Conservation (phyloP, 2,113 vertebrate genomes). For the Oxyruncus cristatus region DNA sequence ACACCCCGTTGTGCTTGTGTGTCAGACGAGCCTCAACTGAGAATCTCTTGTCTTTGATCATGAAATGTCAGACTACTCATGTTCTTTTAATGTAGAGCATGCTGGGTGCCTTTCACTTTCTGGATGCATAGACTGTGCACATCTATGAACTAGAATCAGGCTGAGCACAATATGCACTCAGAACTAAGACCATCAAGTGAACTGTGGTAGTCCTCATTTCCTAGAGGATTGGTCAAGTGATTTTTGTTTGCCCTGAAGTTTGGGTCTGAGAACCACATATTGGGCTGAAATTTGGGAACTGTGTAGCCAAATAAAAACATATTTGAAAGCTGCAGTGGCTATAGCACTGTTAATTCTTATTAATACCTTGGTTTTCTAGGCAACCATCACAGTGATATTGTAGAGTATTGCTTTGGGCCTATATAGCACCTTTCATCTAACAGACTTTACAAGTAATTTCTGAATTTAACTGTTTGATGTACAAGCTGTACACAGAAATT, state of each 20-base stretch:
- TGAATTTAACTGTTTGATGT: not conserved
- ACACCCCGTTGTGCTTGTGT: not conserved
- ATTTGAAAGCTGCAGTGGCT: not conserved
- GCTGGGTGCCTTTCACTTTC: constrained; percentile 5
- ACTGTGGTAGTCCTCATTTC: not conserved
- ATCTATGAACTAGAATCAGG: not conserved
- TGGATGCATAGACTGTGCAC: not conserved
- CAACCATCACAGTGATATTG: not conserved
- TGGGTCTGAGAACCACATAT: not conserved
- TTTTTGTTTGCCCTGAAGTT: not conserved
- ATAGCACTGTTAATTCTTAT: not conserved
- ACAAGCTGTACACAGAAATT: not conserved
- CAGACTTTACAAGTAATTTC: not conserved
- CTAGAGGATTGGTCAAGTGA: not conserved
- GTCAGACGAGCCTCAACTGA: not conserved
- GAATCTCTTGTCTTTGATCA: constrained; percentile 43
- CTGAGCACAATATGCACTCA: not conserved
- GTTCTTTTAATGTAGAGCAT: constrained; percentile 19
- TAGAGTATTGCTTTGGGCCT: not conserved
- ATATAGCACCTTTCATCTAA: not conserved
- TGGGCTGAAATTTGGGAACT: not conserved
- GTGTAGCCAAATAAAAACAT: not conserved
- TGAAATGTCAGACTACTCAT: constrained; percentile 23
- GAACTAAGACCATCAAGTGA: not conserved
- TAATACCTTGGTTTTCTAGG: not conserved